These are phyloP conservation scores for Chesias legatella DNA, from an alignment of 2,888 invertebrate species.

Conservation along the genomic window DNA sequence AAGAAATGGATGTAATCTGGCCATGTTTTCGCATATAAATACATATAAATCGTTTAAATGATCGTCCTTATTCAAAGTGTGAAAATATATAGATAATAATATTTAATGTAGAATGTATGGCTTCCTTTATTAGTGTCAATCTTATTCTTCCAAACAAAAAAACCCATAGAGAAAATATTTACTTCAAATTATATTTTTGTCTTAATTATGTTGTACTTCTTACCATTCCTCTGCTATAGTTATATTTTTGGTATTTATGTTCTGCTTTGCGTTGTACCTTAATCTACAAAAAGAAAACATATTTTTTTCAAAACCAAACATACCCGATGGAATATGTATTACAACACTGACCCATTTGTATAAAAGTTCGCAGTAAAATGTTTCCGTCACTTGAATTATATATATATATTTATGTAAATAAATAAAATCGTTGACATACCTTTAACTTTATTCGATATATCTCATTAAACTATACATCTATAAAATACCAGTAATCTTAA, in stretches of 20 bases:
- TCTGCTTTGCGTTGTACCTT: slow-evolving; percentile 8
- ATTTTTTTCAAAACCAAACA: slow-evolving; percentile 1
- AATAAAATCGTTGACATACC: slow-evolving; percentile 3
- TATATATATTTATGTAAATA: slow-evolving; percentile 11
- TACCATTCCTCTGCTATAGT: slow-evolving; percentile 8
- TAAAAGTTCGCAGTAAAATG: slow-evolving; percentile 2
- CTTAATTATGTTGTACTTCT: slow-evolving; percentile 1
- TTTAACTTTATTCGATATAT: slow-evolving; percentile 4
- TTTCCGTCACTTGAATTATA: background rate
- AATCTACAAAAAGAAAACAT: background rate
- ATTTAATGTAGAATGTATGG: no score
- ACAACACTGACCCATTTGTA: background rate
- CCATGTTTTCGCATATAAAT: no score
- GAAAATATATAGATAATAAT: no score
- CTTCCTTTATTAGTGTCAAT: slow-evolving; percentile 13
- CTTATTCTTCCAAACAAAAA: slow-evolving; percentile 7
- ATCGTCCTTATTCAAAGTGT: no score
- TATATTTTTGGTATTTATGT: background rate
- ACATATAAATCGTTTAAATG: no score
- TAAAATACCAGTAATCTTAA: slow-evolving; percentile 1
- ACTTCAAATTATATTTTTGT: background rate
- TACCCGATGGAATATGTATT: background rate
- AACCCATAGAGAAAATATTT: background rate
- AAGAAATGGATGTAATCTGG: no score
- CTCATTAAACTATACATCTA: slow-evolving; percentile 6